Evolutionary conservation across 2,888 invertebrate species (phyloP), one percentile per base, ranked within the genome.

Genomic region (Prosopocoilus inquinatus): DNA sequence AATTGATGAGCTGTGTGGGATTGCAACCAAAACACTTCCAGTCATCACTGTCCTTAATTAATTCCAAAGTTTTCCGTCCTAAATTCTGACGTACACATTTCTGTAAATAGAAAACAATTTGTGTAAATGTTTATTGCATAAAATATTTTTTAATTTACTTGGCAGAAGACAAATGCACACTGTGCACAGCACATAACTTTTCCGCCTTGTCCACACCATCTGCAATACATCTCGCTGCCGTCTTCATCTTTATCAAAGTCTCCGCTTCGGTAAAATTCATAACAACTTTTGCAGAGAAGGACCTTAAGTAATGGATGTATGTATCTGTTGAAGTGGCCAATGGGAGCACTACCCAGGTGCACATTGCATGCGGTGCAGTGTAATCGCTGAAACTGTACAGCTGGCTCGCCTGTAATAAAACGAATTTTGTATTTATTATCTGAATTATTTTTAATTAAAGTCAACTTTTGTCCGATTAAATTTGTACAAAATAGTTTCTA

Each of bases 211-310:
- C 90, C 91, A 69, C 91, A 91, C 91, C 90, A 91, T 47, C 90
- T 82, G 66, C 91, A 91, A 69, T 90, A 91, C 58, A 91, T 76
- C 71, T 91, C 91, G 11, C 90, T 90, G 16, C 89, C 89, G 77
- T 91, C 91, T 72, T 90, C 90, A 47, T 90, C 90, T 76, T 89
- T 89, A 57, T 88, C 89, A 73, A 91, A 91, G 65, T 88, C 89
- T 3, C 90, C 90, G 72, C 89, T 89, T 50, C 87, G 88, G 70
- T 90, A 91, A 71, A 91, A 91, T 36, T 87, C 84, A 64, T 85
- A 85, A 72, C 91, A 91, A 45, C 82, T 81, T 47, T 83, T 82
- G 68, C 91, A 91, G 35, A 90, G 82, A 7, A 90, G 76, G 0
- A 89, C 89, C 34, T 85, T 83, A 2, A 91, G 71, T 71, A 90